phyloP scores from a whole-genome alignment of 2,888 invertebrate species.

The Trypoxylon attenuatum region DNA sequence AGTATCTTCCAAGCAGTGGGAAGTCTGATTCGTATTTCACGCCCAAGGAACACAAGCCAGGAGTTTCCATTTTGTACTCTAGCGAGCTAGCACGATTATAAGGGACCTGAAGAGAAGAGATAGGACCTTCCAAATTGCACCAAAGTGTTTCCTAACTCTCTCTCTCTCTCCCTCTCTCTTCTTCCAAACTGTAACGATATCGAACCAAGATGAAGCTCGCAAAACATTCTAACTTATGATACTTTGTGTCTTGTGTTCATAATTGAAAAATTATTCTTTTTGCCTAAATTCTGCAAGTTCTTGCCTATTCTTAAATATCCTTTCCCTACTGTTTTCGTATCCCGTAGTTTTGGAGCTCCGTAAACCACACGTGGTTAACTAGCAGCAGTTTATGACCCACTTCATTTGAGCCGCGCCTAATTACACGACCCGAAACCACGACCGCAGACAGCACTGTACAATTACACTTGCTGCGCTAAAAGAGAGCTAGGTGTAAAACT shows the following conservation, averaged over 20 bases:
- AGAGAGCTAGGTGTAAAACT: background rate
- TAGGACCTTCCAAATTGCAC: slow-evolving; percentile 47
- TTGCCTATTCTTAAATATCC: too few relatives aligned
- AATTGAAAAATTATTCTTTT: slow-evolving; percentile 29
- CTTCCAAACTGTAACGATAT: slow-evolving; percentile 34
- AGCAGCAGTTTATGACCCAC: background rate
- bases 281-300: too few relatives aligned
- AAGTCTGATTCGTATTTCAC: slow-evolving; percentile 23
- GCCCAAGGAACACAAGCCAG: slow-evolving; percentile 20
- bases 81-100: slow-evolving; percentile 41
- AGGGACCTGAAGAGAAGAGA: slow-evolving; percentile 39
- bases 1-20: slow-evolving; percentile 2
- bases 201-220: slow-evolving; percentile 16
- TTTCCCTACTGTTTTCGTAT: too few relatives aligned
- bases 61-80: slow-evolving; percentile 31
- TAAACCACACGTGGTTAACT: background rate
- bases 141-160: slow-evolving; percentile 46
- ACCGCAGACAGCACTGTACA: too few relatives aligned
- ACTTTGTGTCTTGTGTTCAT: too few relatives aligned
- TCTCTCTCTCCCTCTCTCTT: too few relatives aligned
- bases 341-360: too few relatives aligned
- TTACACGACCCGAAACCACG: too few relatives aligned
- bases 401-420: background rate
- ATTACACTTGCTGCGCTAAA: too few relatives aligned
- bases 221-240: too few relatives aligned